A percentile compares a stretch with the other conserved stretches of the same genome.
These are phyloP conservation scores for Tromatobia lineatoria DNA, from an alignment of 2,888 invertebrate species.

Conservation along the genomic window DNA sequence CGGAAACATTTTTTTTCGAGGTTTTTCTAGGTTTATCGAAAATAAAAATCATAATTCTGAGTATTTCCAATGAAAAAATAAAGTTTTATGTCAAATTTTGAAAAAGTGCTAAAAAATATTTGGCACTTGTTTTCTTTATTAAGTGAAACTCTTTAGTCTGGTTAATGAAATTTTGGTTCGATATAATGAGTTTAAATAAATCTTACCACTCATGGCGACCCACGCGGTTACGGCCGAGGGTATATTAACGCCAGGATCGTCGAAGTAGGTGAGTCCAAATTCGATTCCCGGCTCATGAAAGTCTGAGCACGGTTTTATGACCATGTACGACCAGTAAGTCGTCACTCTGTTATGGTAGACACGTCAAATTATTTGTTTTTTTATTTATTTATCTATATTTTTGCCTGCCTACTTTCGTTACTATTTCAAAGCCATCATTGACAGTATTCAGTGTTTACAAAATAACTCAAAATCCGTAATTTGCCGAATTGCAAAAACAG, in stretches of 20 bases:
- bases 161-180: no score
- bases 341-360: constrained; percentile 86
- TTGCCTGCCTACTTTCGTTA: constrained; percentile 4
- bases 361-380: constrained; percentile 38
- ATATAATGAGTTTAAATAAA: not conserved
- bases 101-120: no score
- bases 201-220: constrained; percentile 87
- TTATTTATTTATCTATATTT: not conserved
- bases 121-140: no score
- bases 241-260: constrained; percentile 93
- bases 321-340: constrained; percentile 95
- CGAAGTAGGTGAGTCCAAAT: constrained; percentile 95
- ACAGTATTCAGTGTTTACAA: constrained; percentile 46
- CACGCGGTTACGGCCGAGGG: constrained; percentile 91
- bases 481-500: constrained; percentile 68
- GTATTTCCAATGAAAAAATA: no score
- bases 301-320: constrained; percentile 90
- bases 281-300: constrained; percentile 90
- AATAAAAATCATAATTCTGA: no score
- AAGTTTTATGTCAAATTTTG: no score
- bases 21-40: no score
- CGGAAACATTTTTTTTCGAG: no score
- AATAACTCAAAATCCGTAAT: constrained; percentile 63
- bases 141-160: no score
- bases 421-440: constrained; percentile 40